A percentile compares a stretch with the other conserved stretches of the same genome.
Evolutionary conservation across 1,140 invertebrate species (phyloP).

Genomic region (Drosophila triauraria): DNA sequence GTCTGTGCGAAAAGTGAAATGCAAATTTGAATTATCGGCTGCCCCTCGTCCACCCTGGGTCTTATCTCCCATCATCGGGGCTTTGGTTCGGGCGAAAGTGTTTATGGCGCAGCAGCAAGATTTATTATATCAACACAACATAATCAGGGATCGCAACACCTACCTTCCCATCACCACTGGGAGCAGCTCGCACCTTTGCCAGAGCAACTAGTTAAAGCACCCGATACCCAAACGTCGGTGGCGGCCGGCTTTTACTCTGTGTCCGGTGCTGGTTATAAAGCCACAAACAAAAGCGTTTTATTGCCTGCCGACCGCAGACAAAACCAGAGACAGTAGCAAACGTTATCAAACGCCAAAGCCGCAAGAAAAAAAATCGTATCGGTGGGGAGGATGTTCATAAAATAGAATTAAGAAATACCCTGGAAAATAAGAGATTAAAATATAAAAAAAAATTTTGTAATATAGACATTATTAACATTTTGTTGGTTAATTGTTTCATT

Average conservation of each 20-base stretch:
- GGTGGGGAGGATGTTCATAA: too few species aligned
- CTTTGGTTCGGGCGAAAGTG: conserved; percentile 14
- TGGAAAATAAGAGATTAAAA: not conserved
- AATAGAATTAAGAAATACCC: not conserved
- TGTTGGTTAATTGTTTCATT: not conserved
- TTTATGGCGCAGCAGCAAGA: conserved; percentile 25
- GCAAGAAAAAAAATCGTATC: conserved; percentile 17
- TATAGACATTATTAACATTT: not conserved
- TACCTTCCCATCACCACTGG: not conserved
- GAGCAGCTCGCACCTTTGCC: conserved; percentile 27
- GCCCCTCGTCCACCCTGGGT: conserved; percentile 7
- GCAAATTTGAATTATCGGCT: conserved; percentile 30
- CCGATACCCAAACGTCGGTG: conserved; percentile 24
- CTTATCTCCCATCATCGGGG: conserved; percentile 6
- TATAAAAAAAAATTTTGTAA: too few species aligned
- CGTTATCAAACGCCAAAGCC: conserved; percentile 37
- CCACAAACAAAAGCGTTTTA: conserved; percentile 74
- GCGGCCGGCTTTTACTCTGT: conserved; percentile 45
- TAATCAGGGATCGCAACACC: conserved; percentile 30
- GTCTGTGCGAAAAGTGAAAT: conserved; percentile 59
- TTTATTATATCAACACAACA: conserved; percentile 48
- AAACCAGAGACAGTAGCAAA: conserved; percentile 41
- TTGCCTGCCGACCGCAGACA: conserved; percentile 61
- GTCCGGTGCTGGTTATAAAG: conserved; percentile 40
- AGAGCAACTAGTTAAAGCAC: conserved; percentile 63